phyloP scores from a whole-genome alignment of 2,797 vertebrate genomes.

The Lateolabrax maculatus region DNA sequence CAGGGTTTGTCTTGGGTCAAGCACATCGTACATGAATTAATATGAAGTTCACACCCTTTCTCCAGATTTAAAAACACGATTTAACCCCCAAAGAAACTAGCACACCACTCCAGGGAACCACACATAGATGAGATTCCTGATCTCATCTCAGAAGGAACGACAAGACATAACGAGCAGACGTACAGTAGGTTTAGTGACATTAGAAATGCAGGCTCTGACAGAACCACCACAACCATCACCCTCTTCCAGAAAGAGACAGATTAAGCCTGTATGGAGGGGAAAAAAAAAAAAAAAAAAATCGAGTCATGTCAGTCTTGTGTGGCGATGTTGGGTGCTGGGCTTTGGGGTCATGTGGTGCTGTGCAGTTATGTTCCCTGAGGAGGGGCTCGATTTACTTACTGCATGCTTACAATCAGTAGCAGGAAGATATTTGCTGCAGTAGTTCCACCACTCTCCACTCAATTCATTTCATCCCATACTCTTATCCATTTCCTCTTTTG shows the following conservation, averaged over 20 bases:
- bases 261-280: constrained; percentile 46
- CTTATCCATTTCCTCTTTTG: constrained; percentile 76
- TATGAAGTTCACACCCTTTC: constrained; percentile 1
- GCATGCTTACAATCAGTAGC: constrained; percentile 80
- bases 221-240: constrained; percentile 64
- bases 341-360: constrained; percentile 75
- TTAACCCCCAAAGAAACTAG: constrained; percentile 18
- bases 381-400: constrained; percentile 84
- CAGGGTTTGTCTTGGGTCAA: constrained; percentile 3
- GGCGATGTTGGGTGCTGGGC: constrained; percentile 73
- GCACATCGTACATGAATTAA: constrained; percentile 19
- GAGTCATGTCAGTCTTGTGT: constrained; percentile 72
- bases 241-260: constrained; percentile 52
- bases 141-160: constrained; percentile 21
- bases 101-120: constrained; percentile 18
- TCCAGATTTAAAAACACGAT: constrained; percentile 30
- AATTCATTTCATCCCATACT: constrained; percentile 81
- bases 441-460: constrained; percentile 79
- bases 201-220: constrained; percentile 36
- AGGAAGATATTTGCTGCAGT: constrained; percentile 80
- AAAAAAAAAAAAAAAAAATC: background rate
- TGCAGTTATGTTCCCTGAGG: constrained; percentile 75
- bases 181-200: constrained; percentile 24
- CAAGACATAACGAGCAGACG: constrained; percentile 24
- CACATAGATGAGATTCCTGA: constrained; percentile 19